Percentiles rank a stretch among this genome's conserved stretches.
Evolutionary conservation across 2,888 invertebrate genomes (phyloP).

Genomic region (Slavum lentiscoides): DNA sequence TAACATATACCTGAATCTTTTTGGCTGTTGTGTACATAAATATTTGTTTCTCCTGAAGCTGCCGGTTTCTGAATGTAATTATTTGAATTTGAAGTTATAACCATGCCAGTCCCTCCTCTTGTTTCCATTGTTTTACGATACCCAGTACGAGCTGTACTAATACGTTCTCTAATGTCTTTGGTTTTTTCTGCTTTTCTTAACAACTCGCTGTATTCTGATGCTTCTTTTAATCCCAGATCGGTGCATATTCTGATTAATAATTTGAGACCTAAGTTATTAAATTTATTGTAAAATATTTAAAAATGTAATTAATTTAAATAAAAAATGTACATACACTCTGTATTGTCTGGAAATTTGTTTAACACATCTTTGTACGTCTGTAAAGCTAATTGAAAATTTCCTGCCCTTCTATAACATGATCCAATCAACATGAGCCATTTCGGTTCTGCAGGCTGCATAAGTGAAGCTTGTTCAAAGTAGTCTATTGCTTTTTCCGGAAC

Average conservation of each 20-base stretch:
- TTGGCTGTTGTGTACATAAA: slow-evolving; percentile 30
- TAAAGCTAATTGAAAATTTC: slow-evolving; percentile 82
- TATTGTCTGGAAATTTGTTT: slow-evolving; percentile 88
- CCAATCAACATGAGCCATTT: slow-evolving; percentile 86
- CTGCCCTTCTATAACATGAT: slow-evolving; percentile 79
- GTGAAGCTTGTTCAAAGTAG: slow-evolving; percentile 79
- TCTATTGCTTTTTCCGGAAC: slow-evolving; percentile 82
- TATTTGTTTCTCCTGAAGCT: slow-evolving; percentile 36
- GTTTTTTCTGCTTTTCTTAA: slow-evolving; percentile 74
- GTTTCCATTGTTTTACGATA: slow-evolving; percentile 47
- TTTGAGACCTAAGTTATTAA: slow-evolving; percentile 69
- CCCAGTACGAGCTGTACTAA: slow-evolving; percentile 63
- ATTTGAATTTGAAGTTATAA: slow-evolving; percentile 20
- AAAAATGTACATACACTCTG: slow-evolving; percentile 74
- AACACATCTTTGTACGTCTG: slow-evolving; percentile 84
- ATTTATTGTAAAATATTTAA: not conserved
- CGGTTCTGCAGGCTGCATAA: slow-evolving; percentile 77
- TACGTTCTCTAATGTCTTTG: slow-evolving; percentile 65
- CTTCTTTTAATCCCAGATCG: slow-evolving; percentile 88
- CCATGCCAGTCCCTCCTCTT: slow-evolving; percentile 31
- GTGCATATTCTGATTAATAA: slow-evolving; percentile 85
- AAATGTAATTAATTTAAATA: slow-evolving; percentile 8
- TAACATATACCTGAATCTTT: slow-evolving; percentile 12
- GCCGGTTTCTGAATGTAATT: slow-evolving; percentile 30
- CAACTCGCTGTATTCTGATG: slow-evolving; percentile 81